Base-by-base conservation (phyloP, 2,888 invertebrate genomes). In the Polyommatus icarus region DNA sequence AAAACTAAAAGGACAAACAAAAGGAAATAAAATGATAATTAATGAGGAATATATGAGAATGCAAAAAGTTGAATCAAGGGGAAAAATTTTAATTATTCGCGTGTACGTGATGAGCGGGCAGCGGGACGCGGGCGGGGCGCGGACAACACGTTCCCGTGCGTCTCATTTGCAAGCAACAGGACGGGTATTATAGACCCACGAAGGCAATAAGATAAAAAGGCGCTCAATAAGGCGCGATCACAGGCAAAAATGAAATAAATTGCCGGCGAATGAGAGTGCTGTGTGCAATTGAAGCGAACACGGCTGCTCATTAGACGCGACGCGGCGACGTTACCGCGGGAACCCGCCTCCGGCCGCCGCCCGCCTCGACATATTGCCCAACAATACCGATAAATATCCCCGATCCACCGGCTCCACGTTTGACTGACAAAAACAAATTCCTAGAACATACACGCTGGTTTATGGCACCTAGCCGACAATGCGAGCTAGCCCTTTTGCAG, bases 191-290 rank as follows among this genome's bases (percentile, higher is more conserved):
- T 93, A 91, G 92, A 91, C 90, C 91, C 91, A 90, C 90, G 91
- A 90, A 90, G 91, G 90, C 90, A 93, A 92, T 90, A 92, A 92
- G 91, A 93, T 91, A 92, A 94, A 93, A 93, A 93, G 89, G 86
- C 89, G 85, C 93, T 92, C 92, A 92, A 93, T 94, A 94, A 93
- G 93, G 93, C 92, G 93, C 92, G 92, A 91, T 92, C 93, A 92
- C 90, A 93, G 87, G 92, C 93, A 93, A 94, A 94, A 94, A 94
- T 94, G 91, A 93, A 93, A 94, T 94, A 94, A 94, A 94, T 93
- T 93, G 93, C 92, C 91, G 87, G 90, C 89, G 93, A 92, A 92
- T 92, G 92, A 92, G 91, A 91, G 91, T 91, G 88, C 90, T 90
- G 90, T 91, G 92, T 90, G 93, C 93, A 94, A 93, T 93, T 92